Percentiles rank a stretch among this genome's conserved stretches.
These are phyloP conservation scores for Stictocephala bisonia DNA, from an alignment of 2,888 invertebrate genomes.

Conservation along the genomic window DNA sequence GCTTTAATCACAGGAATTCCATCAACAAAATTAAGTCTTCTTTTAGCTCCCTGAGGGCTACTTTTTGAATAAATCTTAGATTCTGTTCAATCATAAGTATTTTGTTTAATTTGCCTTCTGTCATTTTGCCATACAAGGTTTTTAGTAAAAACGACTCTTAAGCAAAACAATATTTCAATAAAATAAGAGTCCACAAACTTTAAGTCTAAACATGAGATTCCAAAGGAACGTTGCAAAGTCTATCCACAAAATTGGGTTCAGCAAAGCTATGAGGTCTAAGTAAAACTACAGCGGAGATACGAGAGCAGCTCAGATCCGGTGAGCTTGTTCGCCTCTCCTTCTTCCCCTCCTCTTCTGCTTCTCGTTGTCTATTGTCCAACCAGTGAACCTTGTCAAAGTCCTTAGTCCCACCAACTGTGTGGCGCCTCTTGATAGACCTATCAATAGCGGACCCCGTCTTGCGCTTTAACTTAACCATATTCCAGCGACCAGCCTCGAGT, in stretches of 20 bases:
- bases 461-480: slow-evolving; percentile 72
- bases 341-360: slow-evolving; percentile 63
- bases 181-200: no score
- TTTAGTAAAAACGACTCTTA: no score
- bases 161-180: no score
- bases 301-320: slow-evolving; percentile 68
- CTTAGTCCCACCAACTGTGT: slow-evolving; percentile 94
- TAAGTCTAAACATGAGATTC: slow-evolving; percentile 70
- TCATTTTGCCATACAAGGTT: no score
- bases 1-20: no score
- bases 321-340: slow-evolving; percentile 72
- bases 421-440: slow-evolving; percentile 86
- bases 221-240: slow-evolving; percentile 69
- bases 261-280: slow-evolving; percentile 54
- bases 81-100: no score
- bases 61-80: no score
- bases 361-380: slow-evolving; percentile 69
- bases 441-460: slow-evolving; percentile 76
- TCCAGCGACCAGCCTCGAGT: slow-evolving; percentile 66
- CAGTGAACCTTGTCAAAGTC: slow-evolving; percentile 78
- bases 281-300: slow-evolving; percentile 65
- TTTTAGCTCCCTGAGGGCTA: no score
- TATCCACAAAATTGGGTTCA: slow-evolving; percentile 62
- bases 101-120: no score
- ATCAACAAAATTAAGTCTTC: no score